Base-by-base conservation (phyloP, 2,113 vertebrate species). In the Tachysurus vachellii region DNA sequence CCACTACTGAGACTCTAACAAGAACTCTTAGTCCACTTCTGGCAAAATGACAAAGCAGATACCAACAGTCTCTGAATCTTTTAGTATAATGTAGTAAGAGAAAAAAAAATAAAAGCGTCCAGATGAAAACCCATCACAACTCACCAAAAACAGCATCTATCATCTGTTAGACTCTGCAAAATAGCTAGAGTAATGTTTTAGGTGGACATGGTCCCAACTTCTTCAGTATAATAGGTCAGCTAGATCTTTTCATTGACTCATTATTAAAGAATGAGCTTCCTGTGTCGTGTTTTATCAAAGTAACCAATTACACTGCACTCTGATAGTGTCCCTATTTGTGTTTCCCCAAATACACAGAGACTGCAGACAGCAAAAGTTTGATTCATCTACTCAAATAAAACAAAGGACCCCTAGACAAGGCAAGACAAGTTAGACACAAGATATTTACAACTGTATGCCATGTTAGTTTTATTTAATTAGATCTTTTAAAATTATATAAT, bases 1-100 rank as follows among this genome's bases (percentile, higher is more conserved):
- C 11, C 56, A 14, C 7, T 53, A 83, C 21, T 47, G 59, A 6
- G 12, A 50, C 47, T 50, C 47, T 50, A 50, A 50, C 47, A 64
- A 88, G 70, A 54, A 77, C 79, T 71, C 84, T 82, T 80, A 77
- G 47, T 86, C 26, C 28, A 36, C 61, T 50, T 70, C 5, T 10
- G 56, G 19, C 19, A 57, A 62, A 79, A 56, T 47, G 21, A 70
- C 87, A 80, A 75, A 84, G 26, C 57, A 56, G 53, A 54, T 5
- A 73, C 28, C 44, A 59, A 17, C 19, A 47, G 19, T 44, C 21
- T 61, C 13, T 17, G 1, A 75, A 47, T 36, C n/a, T 54, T 70
- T 36, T 56, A 19, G 83, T 44, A 42, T 42, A 42, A 44, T 73
- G 12, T 56, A 73, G 31, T 73, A 36, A 28, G 9, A 68, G 10